These are phyloP conservation scores for Melospiza melodia DNA, from an alignment of 2,113 vertebrate genomes.

Conservation along the genomic window DNA sequence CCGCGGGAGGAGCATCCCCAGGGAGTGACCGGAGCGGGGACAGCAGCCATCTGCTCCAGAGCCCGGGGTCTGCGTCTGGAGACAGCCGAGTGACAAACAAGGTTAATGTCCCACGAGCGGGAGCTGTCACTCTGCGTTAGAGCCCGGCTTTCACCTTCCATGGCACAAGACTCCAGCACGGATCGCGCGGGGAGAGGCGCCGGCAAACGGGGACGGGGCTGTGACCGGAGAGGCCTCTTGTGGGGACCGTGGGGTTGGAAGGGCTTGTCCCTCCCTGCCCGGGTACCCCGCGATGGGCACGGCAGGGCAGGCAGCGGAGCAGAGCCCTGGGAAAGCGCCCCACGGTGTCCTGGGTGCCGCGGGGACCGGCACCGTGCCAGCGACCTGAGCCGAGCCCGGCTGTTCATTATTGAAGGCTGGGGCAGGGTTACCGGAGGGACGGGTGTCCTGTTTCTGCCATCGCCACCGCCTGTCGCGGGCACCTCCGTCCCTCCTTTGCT, in stretches of 20 bases:
- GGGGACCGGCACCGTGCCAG: background rate
- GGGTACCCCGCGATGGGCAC: accelerated
- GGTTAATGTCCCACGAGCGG: background rate
- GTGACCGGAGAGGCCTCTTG: accelerated
- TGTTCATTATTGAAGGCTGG: constrained; percentile 16
- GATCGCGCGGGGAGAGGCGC: background rate
- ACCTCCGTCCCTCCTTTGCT: background rate
- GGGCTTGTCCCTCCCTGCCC: background rate
- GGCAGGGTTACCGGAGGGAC: constrained; percentile 28
- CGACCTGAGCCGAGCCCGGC: background rate
- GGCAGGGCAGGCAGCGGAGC: accelerated
- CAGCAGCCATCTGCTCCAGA: constrained; percentile 16
- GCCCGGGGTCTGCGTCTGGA: background rate
- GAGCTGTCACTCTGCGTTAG: constrained; percentile 9
- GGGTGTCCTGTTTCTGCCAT: constrained; percentile 12
- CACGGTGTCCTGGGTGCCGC: background rate
- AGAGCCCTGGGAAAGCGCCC: background rate
- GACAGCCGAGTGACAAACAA: constrained; percentile 1
- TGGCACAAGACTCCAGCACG: background rate
- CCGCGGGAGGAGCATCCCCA: background rate
- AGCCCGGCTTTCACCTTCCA: background rate
- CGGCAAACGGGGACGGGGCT: accelerated
- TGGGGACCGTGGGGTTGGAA: background rate
- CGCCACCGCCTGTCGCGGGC: accelerated
- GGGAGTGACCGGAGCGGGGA: background rate